Evolutionary conservation across 2,113 vertebrate species (phyloP).

Genomic region (Lepus europaeus): DNA sequence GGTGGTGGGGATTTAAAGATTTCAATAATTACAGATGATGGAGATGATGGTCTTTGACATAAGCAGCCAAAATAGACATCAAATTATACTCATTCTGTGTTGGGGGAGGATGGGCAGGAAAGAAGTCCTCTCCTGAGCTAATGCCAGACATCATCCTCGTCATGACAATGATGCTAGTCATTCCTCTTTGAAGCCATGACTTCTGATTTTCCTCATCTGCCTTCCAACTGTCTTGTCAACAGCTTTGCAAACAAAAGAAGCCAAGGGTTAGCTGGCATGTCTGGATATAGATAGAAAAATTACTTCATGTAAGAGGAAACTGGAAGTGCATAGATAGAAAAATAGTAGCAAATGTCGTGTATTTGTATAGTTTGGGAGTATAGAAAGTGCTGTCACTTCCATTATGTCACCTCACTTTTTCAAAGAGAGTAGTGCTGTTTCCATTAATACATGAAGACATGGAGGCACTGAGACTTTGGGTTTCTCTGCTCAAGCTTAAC

Average conservation of each 20-base stretch:
- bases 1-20: slow-evolving; percentile 60
- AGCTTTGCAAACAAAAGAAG: neutral
- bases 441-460: neutral
- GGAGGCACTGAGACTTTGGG: neutral
- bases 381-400: neutral
- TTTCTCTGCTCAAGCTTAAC: neutral
- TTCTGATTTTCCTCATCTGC: slow-evolving; percentile 18
- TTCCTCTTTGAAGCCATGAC: slow-evolving; percentile 37
- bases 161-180: neutral
- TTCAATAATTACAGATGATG: slow-evolving; percentile 69
- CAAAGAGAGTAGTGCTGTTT: neutral
- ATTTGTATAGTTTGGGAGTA: neutral
- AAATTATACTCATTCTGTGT: slow-evolving; percentile 52
- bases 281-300: neutral
- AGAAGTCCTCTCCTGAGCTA: slow-evolving; percentile 58
- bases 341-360: neutral
- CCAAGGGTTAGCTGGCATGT: neutral
- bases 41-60: slow-evolving; percentile 66
- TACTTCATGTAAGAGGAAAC: neutral
- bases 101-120: neutral
- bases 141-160: neutral
- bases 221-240: slow-evolving; percentile 27
- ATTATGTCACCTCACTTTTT: neutral
- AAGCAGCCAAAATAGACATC: slow-evolving; percentile 63
- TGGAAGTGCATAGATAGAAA: neutral